Conservation (phyloP, 2,113 vertebrate species). For the Mormyrus iriodes region DNA sequence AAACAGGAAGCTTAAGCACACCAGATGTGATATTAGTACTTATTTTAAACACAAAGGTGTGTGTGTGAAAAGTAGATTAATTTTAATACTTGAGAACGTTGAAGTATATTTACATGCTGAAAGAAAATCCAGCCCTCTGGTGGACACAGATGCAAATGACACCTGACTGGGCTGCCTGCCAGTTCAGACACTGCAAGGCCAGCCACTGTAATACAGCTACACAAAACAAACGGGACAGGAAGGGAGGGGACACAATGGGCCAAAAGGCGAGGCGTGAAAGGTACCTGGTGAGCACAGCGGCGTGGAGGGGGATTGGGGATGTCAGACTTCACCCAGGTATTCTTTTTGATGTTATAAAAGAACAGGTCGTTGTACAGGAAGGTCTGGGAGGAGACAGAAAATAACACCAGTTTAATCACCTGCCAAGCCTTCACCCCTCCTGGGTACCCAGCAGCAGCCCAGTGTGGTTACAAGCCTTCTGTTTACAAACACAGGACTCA, state of each 20-base stretch:
- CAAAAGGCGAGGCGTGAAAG: background rate
- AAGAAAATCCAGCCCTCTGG: conserved; percentile 34
- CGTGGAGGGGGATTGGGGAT: conserved; percentile 82
- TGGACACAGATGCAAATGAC: conserved; percentile 26
- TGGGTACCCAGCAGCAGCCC: background rate
- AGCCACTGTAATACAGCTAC: background rate
- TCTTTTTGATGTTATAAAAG: conserved; percentile 85
- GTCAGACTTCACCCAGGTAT: conserved; percentile 78
- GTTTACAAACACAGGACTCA: background rate
- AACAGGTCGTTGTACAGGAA: conserved; percentile 86
- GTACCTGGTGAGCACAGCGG: conserved; percentile 91
- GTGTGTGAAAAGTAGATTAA: background rate
- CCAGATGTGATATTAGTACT: background rate
- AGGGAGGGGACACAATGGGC: background rate
- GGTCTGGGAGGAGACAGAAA: conserved; percentile 56
- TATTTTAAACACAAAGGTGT: background rate
- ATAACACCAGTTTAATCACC: background rate
- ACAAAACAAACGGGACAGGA: background rate
- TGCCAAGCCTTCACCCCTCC: background rate
- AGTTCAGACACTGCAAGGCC: background rate
- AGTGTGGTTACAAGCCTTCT: background rate
- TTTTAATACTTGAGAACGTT: background rate
- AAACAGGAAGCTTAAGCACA: background rate
- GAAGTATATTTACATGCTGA: background rate
- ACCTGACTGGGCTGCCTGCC: background rate